Conservation (phyloP, 1,140 invertebrate genomes). For the Stegodyphus dumicola region DNA sequence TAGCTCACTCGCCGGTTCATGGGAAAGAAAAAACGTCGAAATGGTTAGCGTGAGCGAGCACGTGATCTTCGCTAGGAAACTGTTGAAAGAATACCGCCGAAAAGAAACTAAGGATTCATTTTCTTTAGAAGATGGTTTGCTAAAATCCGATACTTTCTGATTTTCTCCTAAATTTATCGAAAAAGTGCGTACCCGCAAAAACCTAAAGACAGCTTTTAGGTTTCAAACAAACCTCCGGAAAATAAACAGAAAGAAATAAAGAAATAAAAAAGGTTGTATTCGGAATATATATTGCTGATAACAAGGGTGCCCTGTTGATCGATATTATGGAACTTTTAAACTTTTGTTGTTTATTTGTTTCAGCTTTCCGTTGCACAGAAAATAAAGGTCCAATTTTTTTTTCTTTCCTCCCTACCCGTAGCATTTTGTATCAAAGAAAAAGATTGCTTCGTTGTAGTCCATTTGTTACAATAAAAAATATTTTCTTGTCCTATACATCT, state of each 20-base stretch:
- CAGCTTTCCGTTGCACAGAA: conserved; percentile 21
- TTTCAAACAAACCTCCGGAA: conserved; percentile 3
- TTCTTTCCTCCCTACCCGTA: too few species aligned
- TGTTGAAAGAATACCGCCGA: not conserved
- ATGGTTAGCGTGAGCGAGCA: too few species aligned
- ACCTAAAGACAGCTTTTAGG: conserved; percentile 10
- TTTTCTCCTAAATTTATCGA: conserved; percentile 17
- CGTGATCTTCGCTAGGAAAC: too few species aligned
- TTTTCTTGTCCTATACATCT: conserved; percentile 18
- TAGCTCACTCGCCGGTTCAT: too few species aligned
- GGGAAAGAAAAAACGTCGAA: too few species aligned
- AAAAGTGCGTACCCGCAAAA: conserved; percentile 25
- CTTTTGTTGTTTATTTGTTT: conserved; percentile 29
- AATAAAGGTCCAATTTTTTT: too few species aligned
- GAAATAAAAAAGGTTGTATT: conserved; percentile 25
- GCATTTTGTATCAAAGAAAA: not conserved
- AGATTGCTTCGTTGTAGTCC: conserved; percentile 12
- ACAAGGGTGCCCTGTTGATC: conserved; percentile 40
- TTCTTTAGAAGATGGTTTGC: not conserved
- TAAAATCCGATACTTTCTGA: not conserved
- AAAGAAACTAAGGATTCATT: not conserved
- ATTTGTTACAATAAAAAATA: conserved; percentile 40
- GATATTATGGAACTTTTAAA: conserved; percentile 58
- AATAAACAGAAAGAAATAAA: conserved; percentile 31
- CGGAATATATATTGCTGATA: conserved; percentile 57